phyloP scores from a whole-genome alignment of 2,888 invertebrate species.

The Cybosia mesomella region DNA sequence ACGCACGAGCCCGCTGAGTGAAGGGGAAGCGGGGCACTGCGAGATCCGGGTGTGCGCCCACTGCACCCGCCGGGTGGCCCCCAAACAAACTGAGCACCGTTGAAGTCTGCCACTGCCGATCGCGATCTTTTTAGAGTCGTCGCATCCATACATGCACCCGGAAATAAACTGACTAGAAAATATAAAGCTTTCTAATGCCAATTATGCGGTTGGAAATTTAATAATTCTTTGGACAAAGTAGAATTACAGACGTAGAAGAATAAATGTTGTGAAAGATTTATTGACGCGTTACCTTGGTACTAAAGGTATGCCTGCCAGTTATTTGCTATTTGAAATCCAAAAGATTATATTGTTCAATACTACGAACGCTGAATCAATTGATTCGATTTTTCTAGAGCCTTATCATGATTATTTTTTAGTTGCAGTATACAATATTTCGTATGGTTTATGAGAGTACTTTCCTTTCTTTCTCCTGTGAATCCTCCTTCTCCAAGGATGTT shows the following conservation, averaged over 20 bases:
- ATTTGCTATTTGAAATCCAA: too few species aligned
- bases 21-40: slow-evolving; percentile 84
- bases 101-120: slow-evolving; percentile 73
- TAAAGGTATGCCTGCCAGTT: too few species aligned
- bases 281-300: too few species aligned
- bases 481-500: too few species aligned
- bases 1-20: slow-evolving; percentile 78
- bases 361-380: too few species aligned
- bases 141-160: slow-evolving; percentile 58
- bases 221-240: neutral
- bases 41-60: slow-evolving; percentile 86
- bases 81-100: slow-evolving; percentile 71
- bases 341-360: too few species aligned
- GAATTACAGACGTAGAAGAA: neutral
- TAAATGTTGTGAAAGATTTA: neutral
- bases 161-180: slow-evolving; percentile 36
- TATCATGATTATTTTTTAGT: too few species aligned
- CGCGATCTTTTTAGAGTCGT: slow-evolving; percentile 58
- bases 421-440: too few species aligned
- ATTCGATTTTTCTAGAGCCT: too few species aligned
- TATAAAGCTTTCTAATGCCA: slow-evolving; percentile 40
- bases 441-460: too few species aligned
- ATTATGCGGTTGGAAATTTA: neutral
- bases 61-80: slow-evolving; percentile 78
- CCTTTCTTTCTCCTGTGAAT: too few species aligned